Percentiles rank a stretch among this genome's conserved stretches.
Conservation (phyloP, 2,113 vertebrate genomes). For the Sterna hirundo region DNA sequence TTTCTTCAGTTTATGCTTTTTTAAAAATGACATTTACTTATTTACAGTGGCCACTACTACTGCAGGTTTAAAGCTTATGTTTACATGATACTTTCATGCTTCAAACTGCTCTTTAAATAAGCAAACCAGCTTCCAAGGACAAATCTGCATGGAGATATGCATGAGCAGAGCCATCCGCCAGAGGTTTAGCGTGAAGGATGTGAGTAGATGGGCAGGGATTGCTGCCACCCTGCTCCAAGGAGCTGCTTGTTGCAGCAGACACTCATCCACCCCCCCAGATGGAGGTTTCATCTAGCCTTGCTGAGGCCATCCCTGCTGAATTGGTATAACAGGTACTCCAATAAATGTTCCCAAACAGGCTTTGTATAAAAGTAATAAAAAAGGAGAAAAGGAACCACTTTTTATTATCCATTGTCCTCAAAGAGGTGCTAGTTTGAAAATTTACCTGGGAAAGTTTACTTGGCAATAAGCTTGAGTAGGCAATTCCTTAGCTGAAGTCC, state of each 20-base stretch:
- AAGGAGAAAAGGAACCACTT: background rate
- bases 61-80: background rate
- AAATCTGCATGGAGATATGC: background rate
- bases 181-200: background rate
- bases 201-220: background rate
- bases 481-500: background rate
- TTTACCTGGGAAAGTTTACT: background rate
- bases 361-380: background rate
- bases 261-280: background rate
- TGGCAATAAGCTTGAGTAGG: background rate
- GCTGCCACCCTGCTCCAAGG: background rate
- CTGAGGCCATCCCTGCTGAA: background rate
- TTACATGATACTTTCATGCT: background rate
- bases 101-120: background rate
- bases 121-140: background rate
- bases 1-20: background rate
- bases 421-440: background rate
- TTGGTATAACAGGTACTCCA: background rate
- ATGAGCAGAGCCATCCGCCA: background rate
- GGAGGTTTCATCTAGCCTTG: background rate
- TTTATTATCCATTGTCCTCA: background rate
- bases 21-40: background rate
- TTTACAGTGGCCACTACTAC: background rate
- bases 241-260: background rate
- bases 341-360: background rate